Percentiles rank a stretch among this genome's conserved stretches.
Conservation (phyloP, 2,113 vertebrate species). For the Brachyistius frenatus region DNA sequence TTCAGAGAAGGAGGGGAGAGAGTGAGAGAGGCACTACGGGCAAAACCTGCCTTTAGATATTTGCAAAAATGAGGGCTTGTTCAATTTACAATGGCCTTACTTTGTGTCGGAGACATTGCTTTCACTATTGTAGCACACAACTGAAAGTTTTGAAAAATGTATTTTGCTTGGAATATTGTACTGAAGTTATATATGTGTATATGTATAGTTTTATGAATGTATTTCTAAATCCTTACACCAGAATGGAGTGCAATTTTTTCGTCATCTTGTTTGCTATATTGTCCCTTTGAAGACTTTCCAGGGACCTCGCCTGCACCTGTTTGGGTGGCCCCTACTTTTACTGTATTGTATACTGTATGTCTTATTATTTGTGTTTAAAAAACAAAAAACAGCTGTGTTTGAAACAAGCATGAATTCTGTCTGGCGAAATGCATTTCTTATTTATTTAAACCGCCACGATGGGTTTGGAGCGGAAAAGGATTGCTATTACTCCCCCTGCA, state of each 20-base stretch:
- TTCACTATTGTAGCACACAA: slow-evolving; percentile 76
- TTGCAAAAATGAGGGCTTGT: slow-evolving; percentile 81
- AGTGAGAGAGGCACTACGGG: slow-evolving; percentile 28
- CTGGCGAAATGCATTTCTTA: slow-evolving; percentile 57
- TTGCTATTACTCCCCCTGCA: slow-evolving; percentile 1
- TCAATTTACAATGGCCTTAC: slow-evolving; percentile 83
- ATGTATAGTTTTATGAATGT: slow-evolving; percentile 83
- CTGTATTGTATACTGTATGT: slow-evolving; percentile 63
- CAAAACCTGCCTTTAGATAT: slow-evolving; percentile 66
- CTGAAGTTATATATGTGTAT: slow-evolving; percentile 74
- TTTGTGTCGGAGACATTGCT: slow-evolving; percentile 73
- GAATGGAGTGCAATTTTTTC: slow-evolving; percentile 56
- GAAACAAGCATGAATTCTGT: slow-evolving; percentile 62
- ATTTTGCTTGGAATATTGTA: slow-evolving; percentile 83
- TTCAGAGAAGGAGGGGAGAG: slow-evolving; percentile 39
- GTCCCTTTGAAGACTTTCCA: slow-evolving; percentile 58
- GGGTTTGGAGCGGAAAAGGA: slow-evolving; percentile 46
- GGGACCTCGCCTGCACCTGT: slow-evolving; percentile 36
- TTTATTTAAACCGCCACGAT: slow-evolving; percentile 59
- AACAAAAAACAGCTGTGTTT: slow-evolving; percentile 42
- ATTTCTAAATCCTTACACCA: slow-evolving; percentile 76
- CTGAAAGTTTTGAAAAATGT: slow-evolving; percentile 79
- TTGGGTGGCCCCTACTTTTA: slow-evolving; percentile 45
- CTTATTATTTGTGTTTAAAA: slow-evolving; percentile 52
- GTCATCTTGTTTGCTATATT: slow-evolving; percentile 58